Conservation (phyloP, 2,113 vertebrate species). For the Pseudolaguvia tuberculata region DNA sequence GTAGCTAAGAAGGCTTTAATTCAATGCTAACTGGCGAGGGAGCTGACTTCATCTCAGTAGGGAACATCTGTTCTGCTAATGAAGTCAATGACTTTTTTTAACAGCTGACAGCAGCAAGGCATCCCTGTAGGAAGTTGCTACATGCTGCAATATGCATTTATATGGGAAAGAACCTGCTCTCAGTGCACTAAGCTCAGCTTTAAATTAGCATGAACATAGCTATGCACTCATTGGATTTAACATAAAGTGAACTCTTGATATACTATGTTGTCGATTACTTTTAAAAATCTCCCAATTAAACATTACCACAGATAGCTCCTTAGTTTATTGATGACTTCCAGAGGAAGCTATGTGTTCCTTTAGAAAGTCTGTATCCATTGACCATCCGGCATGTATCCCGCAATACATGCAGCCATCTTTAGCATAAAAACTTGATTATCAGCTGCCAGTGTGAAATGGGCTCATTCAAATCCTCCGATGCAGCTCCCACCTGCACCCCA, state of each 20-base stretch:
- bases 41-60: slow-evolving; percentile 44
- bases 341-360: not conserved
- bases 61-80: slow-evolving; percentile 33
- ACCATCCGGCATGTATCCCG: slow-evolving; percentile 8
- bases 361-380: not conserved
- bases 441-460: slow-evolving; percentile 56
- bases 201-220: slow-evolving; percentile 21
- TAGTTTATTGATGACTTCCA: not conserved
- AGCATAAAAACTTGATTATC: slow-evolving; percentile 69
- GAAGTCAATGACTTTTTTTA: slow-evolving; percentile 41
- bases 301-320: not conserved
- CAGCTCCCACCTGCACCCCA: slow-evolving; percentile 43
- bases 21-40: slow-evolving; percentile 35
- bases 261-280: not conserved
- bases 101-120: slow-evolving; percentile 47
- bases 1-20: slow-evolving; percentile 29
- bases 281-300: not conserved
- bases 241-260: slow-evolving; percentile 7
- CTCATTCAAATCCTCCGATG: slow-evolving; percentile 55
- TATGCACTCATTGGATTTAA: slow-evolving; percentile 15
- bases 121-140: slow-evolving; percentile 36
- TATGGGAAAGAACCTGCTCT: slow-evolving; percentile 36
- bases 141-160: slow-evolving; percentile 41
- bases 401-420: slow-evolving; percentile 48
- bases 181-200: slow-evolving; percentile 17